Conservation (phyloP, 2,113 vertebrate species). For the Chaetorhynchus papuensis region DNA sequence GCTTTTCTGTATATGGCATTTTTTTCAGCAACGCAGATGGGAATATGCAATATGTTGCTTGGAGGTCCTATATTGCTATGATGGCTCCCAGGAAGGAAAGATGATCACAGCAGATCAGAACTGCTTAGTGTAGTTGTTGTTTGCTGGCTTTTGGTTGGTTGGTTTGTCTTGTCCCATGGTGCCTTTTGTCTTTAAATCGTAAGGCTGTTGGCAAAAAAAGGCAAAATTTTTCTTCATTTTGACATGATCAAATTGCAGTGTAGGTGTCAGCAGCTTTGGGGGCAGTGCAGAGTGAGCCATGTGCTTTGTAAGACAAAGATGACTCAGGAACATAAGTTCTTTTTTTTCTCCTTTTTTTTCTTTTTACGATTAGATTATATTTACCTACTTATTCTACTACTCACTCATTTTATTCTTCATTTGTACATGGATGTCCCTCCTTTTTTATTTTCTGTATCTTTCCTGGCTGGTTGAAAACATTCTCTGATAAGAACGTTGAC, state of each 20-base stretch:
- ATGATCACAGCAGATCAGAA: not conserved
- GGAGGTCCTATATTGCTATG: fast-evolving
- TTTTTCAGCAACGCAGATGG: not conserved
- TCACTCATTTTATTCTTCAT: not conserved
- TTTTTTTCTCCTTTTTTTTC: not conserved
- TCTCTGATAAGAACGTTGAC: too few relatives aligned
- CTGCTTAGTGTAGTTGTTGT: not conserved
- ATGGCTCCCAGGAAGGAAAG: not conserved
- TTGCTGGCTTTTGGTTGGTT: fast-evolving
- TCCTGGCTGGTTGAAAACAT: not conserved
- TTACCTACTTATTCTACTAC: not conserved
- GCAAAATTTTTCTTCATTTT: not conserved
- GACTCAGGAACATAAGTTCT: not conserved
- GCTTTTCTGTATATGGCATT: not conserved
- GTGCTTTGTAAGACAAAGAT: not conserved
- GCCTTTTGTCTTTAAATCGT: not conserved
- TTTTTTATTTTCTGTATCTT: not conserved
- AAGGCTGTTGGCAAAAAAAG: not conserved
- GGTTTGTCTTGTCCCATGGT: not conserved
- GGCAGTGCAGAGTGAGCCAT: not conserved
- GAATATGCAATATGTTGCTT: fast-evolving
- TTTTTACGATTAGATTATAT: not conserved
- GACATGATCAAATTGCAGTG: not conserved
- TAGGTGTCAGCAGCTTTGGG: not conserved
- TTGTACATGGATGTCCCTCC: not conserved